Percentiles rank a stretch among this genome's conserved stretches.
These are phyloP conservation scores for Lophura swinhoii DNA, from an alignment of 2,797 vertebrate species.

Conservation along the genomic window DNA sequence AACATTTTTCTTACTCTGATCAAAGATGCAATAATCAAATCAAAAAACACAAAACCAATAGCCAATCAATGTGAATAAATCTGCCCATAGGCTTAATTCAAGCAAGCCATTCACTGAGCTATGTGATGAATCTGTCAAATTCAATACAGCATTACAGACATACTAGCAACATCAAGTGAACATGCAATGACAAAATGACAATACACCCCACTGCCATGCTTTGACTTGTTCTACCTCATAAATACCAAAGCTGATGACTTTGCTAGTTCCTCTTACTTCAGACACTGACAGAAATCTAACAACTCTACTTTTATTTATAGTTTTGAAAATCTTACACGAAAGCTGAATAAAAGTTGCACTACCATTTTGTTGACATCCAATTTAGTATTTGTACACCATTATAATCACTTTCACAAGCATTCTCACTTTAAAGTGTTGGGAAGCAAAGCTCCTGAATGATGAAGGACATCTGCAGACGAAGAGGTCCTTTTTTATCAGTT, in stretches of 20 bases:
- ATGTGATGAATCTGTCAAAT: conserved; percentile 78
- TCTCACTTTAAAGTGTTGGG: conserved; percentile 22
- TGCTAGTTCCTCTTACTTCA: conserved; percentile 9
- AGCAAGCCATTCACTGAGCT: conserved; percentile 84
- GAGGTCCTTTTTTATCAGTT: neutral
- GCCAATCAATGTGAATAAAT: conserved; percentile 71
- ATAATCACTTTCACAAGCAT: neutral
- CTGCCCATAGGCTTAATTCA: conserved; percentile 77
- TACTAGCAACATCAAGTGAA: conserved; percentile 78
- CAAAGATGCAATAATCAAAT: conserved; percentile 74
- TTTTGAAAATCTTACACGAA: neutral
- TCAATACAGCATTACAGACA: conserved; percentile 73
- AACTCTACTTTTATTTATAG: neutral
- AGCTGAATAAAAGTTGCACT: neutral
- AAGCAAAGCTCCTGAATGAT: neutral
- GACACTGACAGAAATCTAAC: neutral
- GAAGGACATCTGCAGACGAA: neutral
- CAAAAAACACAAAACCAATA: conserved; percentile 77
- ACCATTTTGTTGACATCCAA: neutral
- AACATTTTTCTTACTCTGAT: neutral
- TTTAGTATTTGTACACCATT: neutral
- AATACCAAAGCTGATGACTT: neutral
- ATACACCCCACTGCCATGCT: conserved; percentile 79
- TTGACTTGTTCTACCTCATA: conserved; percentile 47
- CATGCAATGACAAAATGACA: conserved; percentile 83